Percentiles rank a stretch among this genome's conserved stretches.
These are phyloP conservation scores for Charina bottae DNA, from an alignment of 2,113 vertebrate genomes.

Conservation along the genomic window DNA sequence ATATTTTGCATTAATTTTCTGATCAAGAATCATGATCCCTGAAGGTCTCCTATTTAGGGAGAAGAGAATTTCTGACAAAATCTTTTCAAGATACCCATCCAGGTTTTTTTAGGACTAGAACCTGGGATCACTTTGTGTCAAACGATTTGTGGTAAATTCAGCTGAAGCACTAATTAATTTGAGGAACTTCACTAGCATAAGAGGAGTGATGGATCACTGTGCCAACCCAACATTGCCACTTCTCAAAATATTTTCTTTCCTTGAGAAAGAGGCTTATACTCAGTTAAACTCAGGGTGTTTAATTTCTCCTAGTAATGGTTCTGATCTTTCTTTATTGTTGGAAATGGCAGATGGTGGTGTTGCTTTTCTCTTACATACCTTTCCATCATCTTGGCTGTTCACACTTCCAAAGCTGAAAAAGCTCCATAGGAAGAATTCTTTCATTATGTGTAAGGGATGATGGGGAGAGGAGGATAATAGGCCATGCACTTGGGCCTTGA, in stretches of 20 bases:
- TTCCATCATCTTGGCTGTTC: background rate
- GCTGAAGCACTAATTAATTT: background rate
- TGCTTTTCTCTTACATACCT: background rate
- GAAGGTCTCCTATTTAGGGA: background rate
- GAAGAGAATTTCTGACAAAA: background rate
- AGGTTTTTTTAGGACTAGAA: background rate
- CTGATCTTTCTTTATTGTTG: background rate
- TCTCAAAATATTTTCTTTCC: background rate
- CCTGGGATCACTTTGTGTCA: background rate
- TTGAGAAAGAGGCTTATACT: background rate
- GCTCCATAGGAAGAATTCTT: background rate
- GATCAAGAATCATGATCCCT: slow-evolving; percentile 34
- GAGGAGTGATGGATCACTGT: background rate
- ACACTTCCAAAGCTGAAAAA: background rate
- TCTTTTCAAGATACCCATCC: background rate
- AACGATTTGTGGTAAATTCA: background rate
- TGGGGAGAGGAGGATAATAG: background rate
- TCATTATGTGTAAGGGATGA: background rate
- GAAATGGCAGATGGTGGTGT: background rate
- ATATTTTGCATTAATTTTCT: slow-evolving; percentile 43
- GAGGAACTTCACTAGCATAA: background rate
- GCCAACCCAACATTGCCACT: background rate
- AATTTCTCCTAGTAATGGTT: background rate
- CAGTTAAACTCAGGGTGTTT: background rate
- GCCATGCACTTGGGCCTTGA: background rate